A percentile compares a stretch with the other conserved stretches of the same genome.
phyloP scores from a whole-genome alignment of 2,888 invertebrate genomes.

The Hyles lineata region DNA sequence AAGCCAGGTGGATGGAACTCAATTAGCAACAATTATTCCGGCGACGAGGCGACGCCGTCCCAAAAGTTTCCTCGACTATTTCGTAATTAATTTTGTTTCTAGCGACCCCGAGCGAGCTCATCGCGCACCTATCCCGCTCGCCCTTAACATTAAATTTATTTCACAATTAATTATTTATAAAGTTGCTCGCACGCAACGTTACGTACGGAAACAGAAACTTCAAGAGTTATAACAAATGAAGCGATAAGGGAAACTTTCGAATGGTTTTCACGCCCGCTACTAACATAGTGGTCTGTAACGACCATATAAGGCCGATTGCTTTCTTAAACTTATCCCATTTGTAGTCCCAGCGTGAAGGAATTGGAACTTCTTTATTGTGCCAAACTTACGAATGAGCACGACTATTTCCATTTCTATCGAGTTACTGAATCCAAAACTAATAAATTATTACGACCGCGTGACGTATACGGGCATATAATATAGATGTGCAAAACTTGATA shows the following conservation, averaged over 20 bases:
- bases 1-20: slow-evolving; percentile 72
- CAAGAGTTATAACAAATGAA: slow-evolving; percentile 72
- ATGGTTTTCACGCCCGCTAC: slow-evolving; percentile 76
- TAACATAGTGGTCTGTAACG: slow-evolving; percentile 77
- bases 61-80: slow-evolving; percentile 76
- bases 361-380: slow-evolving; percentile 81
- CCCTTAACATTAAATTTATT: slow-evolving; percentile 50
- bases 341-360: slow-evolving; percentile 72
- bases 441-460: slow-evolving; percentile 63
- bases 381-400: slow-evolving; percentile 73
- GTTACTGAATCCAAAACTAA: slow-evolving; percentile 62
- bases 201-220: slow-evolving; percentile 51
- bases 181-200: slow-evolving; percentile 47
- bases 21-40: slow-evolving; percentile 80
- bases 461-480: slow-evolving; percentile 38
- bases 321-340: slow-evolving; percentile 83
- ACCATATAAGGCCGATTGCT: slow-evolving; percentile 83
- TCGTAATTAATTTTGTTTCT: slow-evolving; percentile 79
- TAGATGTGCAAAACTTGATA: background rate
- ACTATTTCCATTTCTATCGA: slow-evolving; percentile 79
- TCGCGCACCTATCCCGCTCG: slow-evolving; percentile 46
- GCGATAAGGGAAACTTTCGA: slow-evolving; percentile 75
- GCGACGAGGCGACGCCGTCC: slow-evolving; percentile 68
- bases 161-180: slow-evolving; percentile 56
- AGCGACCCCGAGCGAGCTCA: slow-evolving; percentile 58